phyloP scores from a whole-genome alignment of 1,140 invertebrate genomes.

The Rhopalosiphum maidis region DNA sequence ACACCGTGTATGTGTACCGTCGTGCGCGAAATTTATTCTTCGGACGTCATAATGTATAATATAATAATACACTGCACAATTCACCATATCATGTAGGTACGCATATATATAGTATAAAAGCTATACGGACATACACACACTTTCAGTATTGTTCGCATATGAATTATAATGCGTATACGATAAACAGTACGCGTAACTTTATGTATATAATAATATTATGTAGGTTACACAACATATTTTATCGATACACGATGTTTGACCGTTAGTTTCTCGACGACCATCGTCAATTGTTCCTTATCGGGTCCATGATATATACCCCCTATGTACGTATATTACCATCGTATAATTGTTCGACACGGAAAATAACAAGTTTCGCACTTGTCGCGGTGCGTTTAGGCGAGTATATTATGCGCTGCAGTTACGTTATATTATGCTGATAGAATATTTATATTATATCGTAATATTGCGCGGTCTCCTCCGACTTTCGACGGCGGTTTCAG shows the following conservation, averaged over 20 bases:
- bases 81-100: too few relatives aligned
- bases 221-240: constrained; percentile 16
- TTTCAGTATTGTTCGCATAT: neutral
- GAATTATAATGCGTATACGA: neutral
- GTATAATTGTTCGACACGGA: neutral
- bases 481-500: neutral
- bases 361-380: constrained; percentile 10
- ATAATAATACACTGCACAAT: neutral
- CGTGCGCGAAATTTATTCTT: neutral
- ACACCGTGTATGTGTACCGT: neutral
- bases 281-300: constrained; percentile 9
- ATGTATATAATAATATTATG: neutral
- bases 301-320: neutral
- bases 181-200: neutral
- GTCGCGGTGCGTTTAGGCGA: neutral
- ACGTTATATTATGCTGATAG: too few relatives aligned
- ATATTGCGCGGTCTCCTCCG: neutral
- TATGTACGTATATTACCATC: neutral
- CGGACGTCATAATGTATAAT: neutral
- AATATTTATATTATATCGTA: neutral
- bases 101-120: too few relatives aligned
- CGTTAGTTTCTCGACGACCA: constrained; percentile 6
- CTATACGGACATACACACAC: neutral
- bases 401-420: neutral
- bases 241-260: neutral